These are phyloP conservation scores for Leptura quadrifasciata DNA, from an alignment of 2,888 invertebrate genomes.

Conservation along the genomic window DNA sequence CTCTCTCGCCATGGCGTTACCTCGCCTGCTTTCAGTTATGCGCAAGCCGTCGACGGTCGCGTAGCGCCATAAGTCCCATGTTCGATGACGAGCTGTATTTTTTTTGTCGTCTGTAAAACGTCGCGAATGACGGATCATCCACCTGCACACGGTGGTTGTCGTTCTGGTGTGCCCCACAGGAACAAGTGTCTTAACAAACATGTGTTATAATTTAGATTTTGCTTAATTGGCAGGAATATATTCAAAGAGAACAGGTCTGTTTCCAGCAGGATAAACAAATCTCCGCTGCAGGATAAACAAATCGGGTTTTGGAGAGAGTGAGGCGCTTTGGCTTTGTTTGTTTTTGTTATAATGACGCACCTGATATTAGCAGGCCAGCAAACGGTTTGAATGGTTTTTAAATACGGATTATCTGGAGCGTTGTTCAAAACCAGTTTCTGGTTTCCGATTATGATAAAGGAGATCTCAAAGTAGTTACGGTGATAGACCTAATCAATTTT, in stretches of 20 bases:
- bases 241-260: conserved; percentile 30
- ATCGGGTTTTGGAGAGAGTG: conserved; percentile 11
- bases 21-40: conserved; percentile 50
- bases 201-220: conserved; percentile 28
- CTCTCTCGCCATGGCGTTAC: conserved; percentile 26
- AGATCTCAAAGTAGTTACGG: no score
- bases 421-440: neutral
- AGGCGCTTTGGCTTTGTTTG: conserved; percentile 21
- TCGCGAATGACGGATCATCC: conserved; percentile 34
- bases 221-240: conserved; percentile 23
- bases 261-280: conserved; percentile 21
- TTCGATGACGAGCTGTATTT: conserved; percentile 33
- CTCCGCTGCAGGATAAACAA: conserved; percentile 8
- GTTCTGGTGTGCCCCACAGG: conserved; percentile 29
- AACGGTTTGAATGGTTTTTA: neutral
- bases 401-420: neutral
- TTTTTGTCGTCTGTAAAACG: conserved; percentile 35
- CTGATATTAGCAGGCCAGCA: conserved; percentile 8
- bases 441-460: no score
- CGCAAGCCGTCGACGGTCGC: conserved; percentile 52
- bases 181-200: conserved; percentile 39
- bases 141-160: conserved; percentile 29
- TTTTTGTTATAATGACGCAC: conserved; percentile 4
- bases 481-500: no score
- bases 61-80: conserved; percentile 23